A percentile compares a stretch with the other conserved stretches of the same genome.
These are phyloP conservation scores for Arvicanthis niloticus DNA, from an alignment of 2,113 vertebrate species.

Conservation along the genomic window DNA sequence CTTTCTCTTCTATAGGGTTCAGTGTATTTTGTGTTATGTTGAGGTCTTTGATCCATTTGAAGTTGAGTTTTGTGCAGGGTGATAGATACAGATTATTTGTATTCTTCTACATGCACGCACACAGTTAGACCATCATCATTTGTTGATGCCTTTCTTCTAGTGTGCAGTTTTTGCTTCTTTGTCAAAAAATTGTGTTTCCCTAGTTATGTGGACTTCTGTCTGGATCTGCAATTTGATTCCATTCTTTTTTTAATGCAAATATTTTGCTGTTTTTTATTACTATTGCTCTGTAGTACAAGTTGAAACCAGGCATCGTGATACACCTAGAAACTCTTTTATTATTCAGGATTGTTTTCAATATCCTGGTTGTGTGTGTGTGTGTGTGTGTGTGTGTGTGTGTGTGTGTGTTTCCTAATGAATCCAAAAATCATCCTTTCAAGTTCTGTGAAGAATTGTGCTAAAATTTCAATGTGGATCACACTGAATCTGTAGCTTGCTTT, in stretches of 20 bases:
- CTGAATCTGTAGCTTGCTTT: neutral
- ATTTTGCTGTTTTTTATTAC: neutral
- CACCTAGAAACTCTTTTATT: neutral
- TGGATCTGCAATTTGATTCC: neutral
- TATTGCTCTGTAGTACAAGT: neutral
- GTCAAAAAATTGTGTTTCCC: neutral
- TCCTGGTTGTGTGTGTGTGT: neutral
- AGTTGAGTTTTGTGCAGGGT: neutral
- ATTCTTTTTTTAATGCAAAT: neutral
- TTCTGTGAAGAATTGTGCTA: neutral
- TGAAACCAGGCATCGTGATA: neutral
- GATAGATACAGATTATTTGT: neutral
- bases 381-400: neutral
- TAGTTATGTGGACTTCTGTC: neutral
- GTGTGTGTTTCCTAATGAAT: neutral
- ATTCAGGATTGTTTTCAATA: neutral
- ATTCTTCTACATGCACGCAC: neutral
- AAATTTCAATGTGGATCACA: neutral
- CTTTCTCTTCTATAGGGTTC: neutral
- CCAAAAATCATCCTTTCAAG: neutral
- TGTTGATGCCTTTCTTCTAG: neutral
- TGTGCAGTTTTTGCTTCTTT: neutral
- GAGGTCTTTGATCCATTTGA: neutral
- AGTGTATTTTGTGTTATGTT: neutral
- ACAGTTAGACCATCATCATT: neutral